Evolutionary conservation across 2,888 invertebrate genomes (phyloP), one percentile per base, ranked within the genome.

Genomic region (Horisme vitalbata): DNA sequence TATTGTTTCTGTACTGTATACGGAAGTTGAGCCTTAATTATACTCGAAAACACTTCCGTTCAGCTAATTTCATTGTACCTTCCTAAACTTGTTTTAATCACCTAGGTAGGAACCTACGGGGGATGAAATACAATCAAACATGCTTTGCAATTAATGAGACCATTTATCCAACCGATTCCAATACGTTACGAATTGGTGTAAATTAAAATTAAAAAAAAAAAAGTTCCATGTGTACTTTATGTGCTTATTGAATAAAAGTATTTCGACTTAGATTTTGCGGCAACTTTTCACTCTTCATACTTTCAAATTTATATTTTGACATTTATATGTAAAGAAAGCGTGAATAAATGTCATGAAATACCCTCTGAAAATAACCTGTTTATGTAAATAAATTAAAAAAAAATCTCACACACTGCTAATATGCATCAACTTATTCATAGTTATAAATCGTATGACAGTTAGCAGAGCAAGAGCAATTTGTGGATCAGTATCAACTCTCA

Each of bases 11-110:
- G 55, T 59, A 54, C 64, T 49, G 35, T 35, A 28, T 62, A 55
- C 63, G 75, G 76, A 76, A 73, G 69, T 59, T 45, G 58, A 61
- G 50, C 43, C 55, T 54, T 55, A 59, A 59, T 59, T 52, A 51
- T 45, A 63, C 52, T 55, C 52, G 52, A 55, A 57, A 63, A 61
- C 55, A 48, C 61, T 67, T 66, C 67, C 63, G 48, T 36, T 46
- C 32, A 27, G 50, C 38, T 31, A 48, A 48, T 46, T 46, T 45
- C 45, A 47, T 43, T 49, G 27, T 38, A 51, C 41, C n/a, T n/a
- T n/a, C n/a, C n/a, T n/a, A n/a, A n/a, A 37, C 24, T 32, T 41
- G 26, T 32, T 49, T 23, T 37, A 41, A 39, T 23, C 45, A 30
- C 1, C 6, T n/a, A n/a, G n/a, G n/a, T n/a, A n/a, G n/a, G n/a